phyloP scores from a whole-genome alignment of 2,888 invertebrate genomes.

The Omphaloscelis lunosa region DNA sequence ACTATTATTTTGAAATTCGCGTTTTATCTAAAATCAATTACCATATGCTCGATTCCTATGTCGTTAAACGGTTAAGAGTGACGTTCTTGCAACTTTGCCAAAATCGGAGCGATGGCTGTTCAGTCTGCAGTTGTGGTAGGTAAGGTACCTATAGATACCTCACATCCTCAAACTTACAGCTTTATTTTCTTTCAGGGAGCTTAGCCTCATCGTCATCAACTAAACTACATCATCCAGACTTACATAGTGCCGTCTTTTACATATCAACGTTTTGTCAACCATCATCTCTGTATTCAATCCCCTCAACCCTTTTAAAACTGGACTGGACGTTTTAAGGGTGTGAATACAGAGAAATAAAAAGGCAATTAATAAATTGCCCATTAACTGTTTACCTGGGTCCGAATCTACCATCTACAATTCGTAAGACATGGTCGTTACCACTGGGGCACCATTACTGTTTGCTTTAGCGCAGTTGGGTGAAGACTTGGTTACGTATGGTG shows the following conservation, averaged over 20 bases:
- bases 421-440: not conserved
- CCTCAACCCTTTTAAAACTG: not conserved
- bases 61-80: not conserved
- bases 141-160: not conserved
- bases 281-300: not conserved
- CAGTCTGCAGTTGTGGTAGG: not conserved
- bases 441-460: not conserved
- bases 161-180: not conserved
- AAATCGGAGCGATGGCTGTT: not conserved
- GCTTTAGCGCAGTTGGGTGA: not conserved
- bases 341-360: not conserved
- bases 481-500: not conserved
- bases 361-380: not conserved
- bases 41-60: not conserved
- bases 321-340: not conserved
- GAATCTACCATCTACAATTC: not conserved
- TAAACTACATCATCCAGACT: too few species aligned
- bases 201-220: too few species aligned
- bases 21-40: constrained; percentile 1
- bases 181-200: not conserved
- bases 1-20: constrained; percentile 5
- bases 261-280: not conserved
- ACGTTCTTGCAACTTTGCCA: not conserved
- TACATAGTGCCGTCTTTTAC: too few species aligned
- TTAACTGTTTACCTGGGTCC: too few species aligned